phyloP scores from a whole-genome alignment of 2,797 vertebrate species.

The Thaleichthys pacificus region DNA sequence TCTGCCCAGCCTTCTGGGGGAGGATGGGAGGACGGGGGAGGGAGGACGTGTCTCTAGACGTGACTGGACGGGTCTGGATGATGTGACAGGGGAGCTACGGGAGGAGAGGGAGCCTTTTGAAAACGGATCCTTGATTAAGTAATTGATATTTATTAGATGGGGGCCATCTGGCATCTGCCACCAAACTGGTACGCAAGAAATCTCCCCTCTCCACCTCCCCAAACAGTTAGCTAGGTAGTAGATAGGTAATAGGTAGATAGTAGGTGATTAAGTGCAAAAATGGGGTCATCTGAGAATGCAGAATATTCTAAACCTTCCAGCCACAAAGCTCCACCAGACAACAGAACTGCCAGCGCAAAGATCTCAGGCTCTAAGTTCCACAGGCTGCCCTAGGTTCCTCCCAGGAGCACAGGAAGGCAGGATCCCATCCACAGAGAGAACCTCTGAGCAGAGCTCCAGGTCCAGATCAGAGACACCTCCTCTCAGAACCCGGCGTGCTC shows the following conservation, averaged over 20 bases:
- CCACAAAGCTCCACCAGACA: neutral
- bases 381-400: constrained; percentile 46
- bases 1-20: no score
- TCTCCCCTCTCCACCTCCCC: neutral
- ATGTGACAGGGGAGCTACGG: no score
- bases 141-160: constrained; percentile 49
- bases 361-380: constrained; percentile 26
- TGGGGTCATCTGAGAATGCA: neutral
- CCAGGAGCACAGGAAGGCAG: no score
- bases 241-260: neutral
- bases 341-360: constrained; percentile 38
- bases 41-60: no score
- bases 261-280: neutral
- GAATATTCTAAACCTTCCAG: neutral
- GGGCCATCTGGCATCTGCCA: constrained; percentile 59
- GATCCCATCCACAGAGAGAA: no score
- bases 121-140: no score
- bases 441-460: no score
- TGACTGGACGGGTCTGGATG: no score
- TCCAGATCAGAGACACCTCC: no score
- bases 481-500: no score
- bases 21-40: constrained; percentile 20
- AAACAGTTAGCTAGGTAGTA: neutral
- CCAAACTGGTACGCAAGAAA: neutral
- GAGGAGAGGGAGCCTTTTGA: no score